Base-by-base conservation (phyloP, 2,797 vertebrate species). In the Peromyscus aztecus region DNA sequence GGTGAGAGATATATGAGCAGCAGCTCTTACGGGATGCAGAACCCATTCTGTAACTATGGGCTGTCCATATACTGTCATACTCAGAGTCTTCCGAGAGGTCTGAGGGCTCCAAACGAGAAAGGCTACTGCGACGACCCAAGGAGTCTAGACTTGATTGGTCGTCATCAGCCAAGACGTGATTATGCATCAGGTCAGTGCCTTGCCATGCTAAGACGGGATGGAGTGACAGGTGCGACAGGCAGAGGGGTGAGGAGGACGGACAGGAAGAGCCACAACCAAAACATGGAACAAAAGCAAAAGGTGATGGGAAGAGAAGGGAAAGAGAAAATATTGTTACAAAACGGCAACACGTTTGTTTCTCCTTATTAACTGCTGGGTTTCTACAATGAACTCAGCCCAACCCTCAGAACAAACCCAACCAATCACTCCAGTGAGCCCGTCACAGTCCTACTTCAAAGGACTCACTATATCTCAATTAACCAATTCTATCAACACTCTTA, bases 131-230 rank as follows among this genome's bases (percentile, higher is more conserved):
- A 98, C 99, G 99, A 98, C 99, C 99, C 97, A 99, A 98, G 97
- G 99, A 99, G 98, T 99, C 99, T 99, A 99, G 98, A 96, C 99
- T 99, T 98, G 99, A 99, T 98, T 99, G 99, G 99, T 99, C 99
- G 98, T 99, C 99, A 98, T 99, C 99, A 96, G 99, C 99, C 99
- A 99, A 99, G 99, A 99, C 99, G 98, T 99, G 99, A 99, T 99
- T 99, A 99, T 99, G 99, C 99, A 99, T 99, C 99, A 99, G 99
- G 99, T 99, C 99, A 97, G 99, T 99, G 99, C 99, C 99, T 99
- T 99, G 99, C 99, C 99, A 99, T 99, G 99, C 99, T 99, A 99
- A 99, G 99, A 98, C 98, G 98, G 98, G 98, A 98, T 98, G 98
- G 98, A 98, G 98, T 98, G 98, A 98, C 97, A 98, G 98, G 98